These are phyloP conservation scores for Apaloderma vittatum DNA, from an alignment of 2,113 vertebrate genomes.

Conservation along the genomic window DNA sequence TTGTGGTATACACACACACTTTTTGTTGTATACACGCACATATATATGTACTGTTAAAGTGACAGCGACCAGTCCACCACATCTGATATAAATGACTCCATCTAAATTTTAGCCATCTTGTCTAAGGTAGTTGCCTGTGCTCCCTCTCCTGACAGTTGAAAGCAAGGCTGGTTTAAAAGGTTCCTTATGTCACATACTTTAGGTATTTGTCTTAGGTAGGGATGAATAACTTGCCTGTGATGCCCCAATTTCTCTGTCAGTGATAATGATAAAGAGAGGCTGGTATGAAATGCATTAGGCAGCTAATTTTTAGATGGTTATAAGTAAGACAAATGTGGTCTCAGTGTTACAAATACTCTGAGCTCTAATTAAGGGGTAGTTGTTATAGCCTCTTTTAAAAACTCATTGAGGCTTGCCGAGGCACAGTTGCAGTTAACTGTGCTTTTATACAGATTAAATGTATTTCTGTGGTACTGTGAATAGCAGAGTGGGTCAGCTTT, in stretches of 20 bases:
- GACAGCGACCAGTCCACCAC: not conserved
- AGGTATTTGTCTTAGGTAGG: not conserved
- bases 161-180: not conserved
- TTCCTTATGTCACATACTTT: not conserved
- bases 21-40: fast-evolving
- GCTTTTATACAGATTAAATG: not conserved
- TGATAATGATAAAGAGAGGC: not conserved
- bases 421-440: not conserved
- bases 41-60: not conserved
- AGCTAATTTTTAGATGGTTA: not conserved
- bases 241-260: not conserved
- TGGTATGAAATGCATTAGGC: not conserved
- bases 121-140: not conserved
- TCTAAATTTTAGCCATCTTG: not conserved
- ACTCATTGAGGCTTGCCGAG: not conserved
- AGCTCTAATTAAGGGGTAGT: not conserved
- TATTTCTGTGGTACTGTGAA: not conserved
- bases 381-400: not conserved
- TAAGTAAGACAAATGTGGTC: not conserved
- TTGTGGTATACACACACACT: not conserved
- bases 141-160: not conserved
- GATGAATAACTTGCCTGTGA: not conserved
- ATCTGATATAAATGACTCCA: not conserved
- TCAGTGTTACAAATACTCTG: not conserved
- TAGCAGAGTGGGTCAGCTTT: not conserved